phyloP scores from a whole-genome alignment of 2,888 invertebrate species.

The Mythimna ferrago region DNA sequence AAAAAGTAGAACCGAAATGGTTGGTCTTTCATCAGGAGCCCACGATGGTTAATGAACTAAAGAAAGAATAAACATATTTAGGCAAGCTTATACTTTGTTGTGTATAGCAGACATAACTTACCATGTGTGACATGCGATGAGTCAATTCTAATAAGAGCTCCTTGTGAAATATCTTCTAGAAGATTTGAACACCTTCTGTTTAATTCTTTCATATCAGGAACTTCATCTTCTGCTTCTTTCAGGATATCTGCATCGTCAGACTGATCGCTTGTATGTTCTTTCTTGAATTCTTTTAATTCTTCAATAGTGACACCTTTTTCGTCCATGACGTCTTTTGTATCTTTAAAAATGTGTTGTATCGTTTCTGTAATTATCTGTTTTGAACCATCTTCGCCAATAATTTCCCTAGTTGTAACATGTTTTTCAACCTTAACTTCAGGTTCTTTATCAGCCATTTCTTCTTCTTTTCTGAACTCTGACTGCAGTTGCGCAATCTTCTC shows the following conservation, averaged over 20 bases:
- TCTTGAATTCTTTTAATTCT: constrained; percentile 25
- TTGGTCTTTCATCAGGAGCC: no score
- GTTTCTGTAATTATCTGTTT: constrained; percentile 62
- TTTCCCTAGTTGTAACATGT: constrained; percentile 58
- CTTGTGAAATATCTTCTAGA: constrained; percentile 88
- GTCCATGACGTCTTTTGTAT: constrained; percentile 5
- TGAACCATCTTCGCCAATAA: constrained; percentile 51
- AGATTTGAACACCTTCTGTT: constrained; percentile 89
- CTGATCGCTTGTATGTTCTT: constrained; percentile 36
- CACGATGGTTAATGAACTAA: no score
- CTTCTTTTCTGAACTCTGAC: constrained; percentile 77
- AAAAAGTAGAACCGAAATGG: no score
- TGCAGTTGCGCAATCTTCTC: constrained; percentile 76
- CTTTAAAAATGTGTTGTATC: constrained; percentile 22
- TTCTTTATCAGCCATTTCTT: constrained; percentile 64
- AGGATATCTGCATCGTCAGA: constrained; percentile 52
- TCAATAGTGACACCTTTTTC: constrained; percentile 16
- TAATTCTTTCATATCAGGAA: constrained; percentile 86
- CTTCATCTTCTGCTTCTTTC: constrained; percentile 73
- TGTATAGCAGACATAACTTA: constrained; percentile 62
- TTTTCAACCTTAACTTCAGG: constrained; percentile 51
- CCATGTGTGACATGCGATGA: constrained; percentile 87
- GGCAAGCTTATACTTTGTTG: no score
- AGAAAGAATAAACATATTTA: no score
- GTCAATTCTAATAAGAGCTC: constrained; percentile 87